Conservation (phyloP, 2,888 invertebrate species). For the Theristus sp. region DNA sequence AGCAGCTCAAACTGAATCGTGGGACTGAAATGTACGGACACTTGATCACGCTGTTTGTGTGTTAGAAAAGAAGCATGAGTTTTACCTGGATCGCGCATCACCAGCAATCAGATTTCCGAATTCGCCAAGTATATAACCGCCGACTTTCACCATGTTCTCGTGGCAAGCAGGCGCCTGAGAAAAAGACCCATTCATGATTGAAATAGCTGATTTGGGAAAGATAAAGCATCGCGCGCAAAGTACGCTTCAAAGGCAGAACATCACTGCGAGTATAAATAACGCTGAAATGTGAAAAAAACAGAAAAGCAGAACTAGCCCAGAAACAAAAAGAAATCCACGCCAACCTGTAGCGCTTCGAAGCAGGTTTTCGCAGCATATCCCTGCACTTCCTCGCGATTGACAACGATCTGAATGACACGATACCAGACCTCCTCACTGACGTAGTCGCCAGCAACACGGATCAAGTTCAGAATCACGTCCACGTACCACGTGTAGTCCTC, state of each 20-base stretch:
- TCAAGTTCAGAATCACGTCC: constrained; percentile 92
- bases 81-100: constrained; percentile 66
- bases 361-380: constrained; percentile 99
- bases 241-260: too few relatives aligned
- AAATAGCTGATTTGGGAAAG: too few relatives aligned
- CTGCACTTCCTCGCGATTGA: constrained; percentile 97
- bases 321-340: neutral
- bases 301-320: neutral
- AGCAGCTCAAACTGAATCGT: constrained; percentile 89
- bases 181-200: too few relatives aligned
- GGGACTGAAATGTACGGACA: constrained; percentile 63
- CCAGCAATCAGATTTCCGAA: constrained; percentile 99
- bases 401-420: constrained; percentile 85
- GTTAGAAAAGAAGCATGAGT: too few relatives aligned
- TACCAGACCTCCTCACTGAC: constrained; percentile 97
- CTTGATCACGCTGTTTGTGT: too few relatives aligned
- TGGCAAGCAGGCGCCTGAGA: constrained; percentile 96
- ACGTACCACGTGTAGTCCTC: constrained; percentile 88
- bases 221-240: too few relatives aligned
- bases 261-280: too few relatives aligned
- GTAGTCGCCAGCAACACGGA: constrained; percentile 97
- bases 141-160: constrained; percentile 99
- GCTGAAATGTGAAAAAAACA: constrained; percentile 1
- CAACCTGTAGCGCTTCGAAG: constrained; percentile 47
- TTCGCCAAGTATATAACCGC: constrained; percentile 94